Percentiles rank a stretch among this genome's conserved stretches.
Evolutionary conservation across 2,113 vertebrate genomes (phyloP).

Genomic region (Siphamia tubifer): DNA sequence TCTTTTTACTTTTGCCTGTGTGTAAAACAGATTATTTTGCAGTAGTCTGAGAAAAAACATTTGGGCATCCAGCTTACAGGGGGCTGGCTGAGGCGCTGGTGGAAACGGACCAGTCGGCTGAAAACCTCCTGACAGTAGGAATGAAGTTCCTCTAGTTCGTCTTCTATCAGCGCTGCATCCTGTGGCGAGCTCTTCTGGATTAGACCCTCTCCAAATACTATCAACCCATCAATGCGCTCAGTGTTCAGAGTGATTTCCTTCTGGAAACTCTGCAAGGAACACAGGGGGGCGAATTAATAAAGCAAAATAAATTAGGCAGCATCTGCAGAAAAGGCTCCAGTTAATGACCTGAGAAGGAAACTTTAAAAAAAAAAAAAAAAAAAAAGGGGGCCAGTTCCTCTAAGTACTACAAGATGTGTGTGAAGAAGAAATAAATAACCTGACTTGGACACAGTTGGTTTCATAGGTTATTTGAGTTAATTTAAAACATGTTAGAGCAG

Average conservation of each 20-base stretch:
- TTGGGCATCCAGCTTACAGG: conserved; percentile 64
- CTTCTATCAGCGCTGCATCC: conserved; percentile 90
- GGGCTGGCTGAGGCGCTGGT: conserved; percentile 87
- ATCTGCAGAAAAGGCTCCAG: not conserved
- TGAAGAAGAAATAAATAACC: not conserved
- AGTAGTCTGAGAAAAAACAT: not conserved
- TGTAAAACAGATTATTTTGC: too few relatives aligned
- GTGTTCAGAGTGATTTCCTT: conserved; percentile 92
- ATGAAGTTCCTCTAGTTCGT: conserved; percentile 91
- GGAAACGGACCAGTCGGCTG: conserved; percentile 89
- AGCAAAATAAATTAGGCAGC: not conserved
- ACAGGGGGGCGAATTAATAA: not conserved
- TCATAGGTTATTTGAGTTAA: not conserved
- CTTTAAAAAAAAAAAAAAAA: too few relatives aligned
- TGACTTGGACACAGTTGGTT: not conserved
- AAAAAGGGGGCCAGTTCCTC: too few relatives aligned
- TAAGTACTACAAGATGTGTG: not conserved
- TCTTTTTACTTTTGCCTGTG: too few relatives aligned
- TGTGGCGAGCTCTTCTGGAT: conserved; percentile 91
- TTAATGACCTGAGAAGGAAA: not conserved
- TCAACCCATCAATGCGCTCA: conserved; percentile 92
- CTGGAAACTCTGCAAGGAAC: conserved; percentile 87
- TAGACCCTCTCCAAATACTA: conserved; percentile 89
- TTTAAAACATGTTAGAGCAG: not conserved
- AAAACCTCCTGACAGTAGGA: conserved; percentile 96